phyloP scores from a whole-genome alignment of 2,888 invertebrate species.

The Orchesella flavescens region DNA sequence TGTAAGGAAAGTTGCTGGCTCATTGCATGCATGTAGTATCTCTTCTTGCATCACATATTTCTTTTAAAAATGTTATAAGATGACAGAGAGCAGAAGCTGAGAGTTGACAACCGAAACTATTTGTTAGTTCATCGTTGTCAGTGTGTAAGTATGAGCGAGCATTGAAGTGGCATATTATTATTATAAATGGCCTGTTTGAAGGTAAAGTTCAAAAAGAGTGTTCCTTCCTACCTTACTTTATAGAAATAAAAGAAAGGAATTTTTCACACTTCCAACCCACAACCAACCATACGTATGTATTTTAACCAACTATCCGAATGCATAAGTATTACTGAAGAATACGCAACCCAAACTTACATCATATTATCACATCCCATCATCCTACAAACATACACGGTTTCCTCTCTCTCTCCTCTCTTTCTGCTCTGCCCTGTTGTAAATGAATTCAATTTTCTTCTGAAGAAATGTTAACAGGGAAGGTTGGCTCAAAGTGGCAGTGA shows the following conservation, averaged over 20 bases:
- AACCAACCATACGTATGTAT: no score
- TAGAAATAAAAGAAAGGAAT: no score
- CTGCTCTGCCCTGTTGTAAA: background rate
- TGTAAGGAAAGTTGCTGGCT: no score
- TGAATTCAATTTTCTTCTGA: slow-evolving; percentile 56
- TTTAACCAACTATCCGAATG: no score
- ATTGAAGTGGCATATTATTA: background rate
- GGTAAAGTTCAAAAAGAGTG: slow-evolving; percentile 52
- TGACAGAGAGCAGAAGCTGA: slow-evolving; percentile 26
- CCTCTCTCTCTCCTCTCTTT: slow-evolving; percentile 1
- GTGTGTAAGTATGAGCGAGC: background rate
- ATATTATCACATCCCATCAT: no score
- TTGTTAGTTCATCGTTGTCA: background rate
- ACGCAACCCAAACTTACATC: no score
- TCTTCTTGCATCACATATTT: background rate
- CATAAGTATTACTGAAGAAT: no score
- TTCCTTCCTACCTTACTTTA: background rate
- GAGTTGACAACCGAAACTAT: slow-evolving; percentile 24
- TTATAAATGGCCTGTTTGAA: slow-evolving; percentile 26
- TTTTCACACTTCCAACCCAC: no score
- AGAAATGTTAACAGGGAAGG: slow-evolving; percentile 38
- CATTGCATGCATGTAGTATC: no score
- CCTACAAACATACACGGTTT: background rate
- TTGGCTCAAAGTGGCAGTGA: background rate
- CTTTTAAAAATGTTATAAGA: background rate